These are phyloP conservation scores for Thaumatotibia leucotreta DNA, from an alignment of 1,140 invertebrate species.

Conservation along the genomic window DNA sequence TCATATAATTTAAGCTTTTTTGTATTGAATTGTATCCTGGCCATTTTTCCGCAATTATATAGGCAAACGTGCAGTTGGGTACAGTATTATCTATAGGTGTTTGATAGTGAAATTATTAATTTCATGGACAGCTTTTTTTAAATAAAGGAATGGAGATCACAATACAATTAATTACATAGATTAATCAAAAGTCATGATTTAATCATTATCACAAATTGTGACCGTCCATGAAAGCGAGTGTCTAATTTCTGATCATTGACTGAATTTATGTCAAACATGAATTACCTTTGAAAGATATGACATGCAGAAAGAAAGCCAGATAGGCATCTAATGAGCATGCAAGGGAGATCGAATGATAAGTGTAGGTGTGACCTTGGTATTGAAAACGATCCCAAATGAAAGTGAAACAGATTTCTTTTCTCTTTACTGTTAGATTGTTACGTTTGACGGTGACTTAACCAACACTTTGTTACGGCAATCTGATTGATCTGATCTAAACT, in stretches of 20 bases:
- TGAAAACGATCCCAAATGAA: slow-evolving; percentile 69
- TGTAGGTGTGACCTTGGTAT: slow-evolving; percentile 57
- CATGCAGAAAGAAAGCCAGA: neutral
- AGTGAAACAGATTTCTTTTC: slow-evolving; percentile 69
- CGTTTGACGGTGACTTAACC: slow-evolving; percentile 59
- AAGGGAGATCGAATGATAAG: slow-evolving; percentile 18
- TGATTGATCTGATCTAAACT: neutral
- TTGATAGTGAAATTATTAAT: no score
- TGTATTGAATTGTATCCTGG: no score
- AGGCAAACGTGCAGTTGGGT: no score
- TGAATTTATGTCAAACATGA: slow-evolving; percentile 27
- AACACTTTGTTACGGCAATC: slow-evolving; percentile 21
- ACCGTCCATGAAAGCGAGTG: neutral
- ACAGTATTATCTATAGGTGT: no score
- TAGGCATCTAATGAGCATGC: slow-evolving; percentile 2
- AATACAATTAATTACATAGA: no score
- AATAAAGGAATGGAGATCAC: no score
- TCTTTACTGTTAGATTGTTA: slow-evolving; percentile 52
- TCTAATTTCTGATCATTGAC: slow-evolving; percentile 7
- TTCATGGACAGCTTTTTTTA: no score
- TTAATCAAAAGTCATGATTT: slow-evolving; percentile 15
- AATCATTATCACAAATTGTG: slow-evolving; percentile 29
- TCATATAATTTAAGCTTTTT: no score
- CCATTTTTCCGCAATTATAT: no score
- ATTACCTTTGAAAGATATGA: neutral